Evolutionary conservation across 2,113 vertebrate species (phyloP).

Genomic region (Ailuropoda melanoleuca): DNA sequence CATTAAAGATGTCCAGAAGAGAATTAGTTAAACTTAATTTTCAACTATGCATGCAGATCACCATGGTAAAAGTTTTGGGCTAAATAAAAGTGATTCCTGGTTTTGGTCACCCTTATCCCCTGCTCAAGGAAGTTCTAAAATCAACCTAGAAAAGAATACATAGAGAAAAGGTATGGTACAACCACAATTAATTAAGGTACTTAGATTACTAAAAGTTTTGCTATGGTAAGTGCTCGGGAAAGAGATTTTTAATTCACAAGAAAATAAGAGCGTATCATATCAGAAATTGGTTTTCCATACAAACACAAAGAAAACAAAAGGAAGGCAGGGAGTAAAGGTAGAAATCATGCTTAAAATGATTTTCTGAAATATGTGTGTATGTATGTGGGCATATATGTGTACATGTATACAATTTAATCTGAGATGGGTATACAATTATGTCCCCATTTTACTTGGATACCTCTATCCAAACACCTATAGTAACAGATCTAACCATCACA

Average conservation of each 20-base stretch:
- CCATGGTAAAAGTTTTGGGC: not conserved
- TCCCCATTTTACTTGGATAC: conserved; percentile 4
- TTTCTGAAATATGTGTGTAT: conserved; percentile 24
- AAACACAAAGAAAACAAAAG: not conserved
- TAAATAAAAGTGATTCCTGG: conserved; percentile 24
- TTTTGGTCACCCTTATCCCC: not conserved
- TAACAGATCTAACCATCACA: not conserved
- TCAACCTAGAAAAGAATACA: not conserved
- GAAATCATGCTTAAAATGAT: conserved; percentile 30
- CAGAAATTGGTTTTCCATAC: not conserved
- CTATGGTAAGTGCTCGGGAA: conserved; percentile 6
- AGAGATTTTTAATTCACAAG: conserved; percentile 8
- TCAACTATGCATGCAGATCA: not conserved
- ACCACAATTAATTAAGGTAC: not conserved
- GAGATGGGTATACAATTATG: not conserved
- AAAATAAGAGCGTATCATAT: not conserved
- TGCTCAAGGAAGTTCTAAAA: conserved; percentile 50
- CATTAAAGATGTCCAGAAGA: not conserved
- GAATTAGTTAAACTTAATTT: not conserved
- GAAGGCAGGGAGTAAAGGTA: not conserved
- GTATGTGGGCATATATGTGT: not conserved
- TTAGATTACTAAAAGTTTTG: conserved; percentile 30
- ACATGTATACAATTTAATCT: not conserved
- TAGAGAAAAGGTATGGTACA: not conserved
- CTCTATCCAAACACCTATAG: not conserved